phyloP scores from a whole-genome alignment of 2,888 invertebrate species.

The Pecten maximus region DNA sequence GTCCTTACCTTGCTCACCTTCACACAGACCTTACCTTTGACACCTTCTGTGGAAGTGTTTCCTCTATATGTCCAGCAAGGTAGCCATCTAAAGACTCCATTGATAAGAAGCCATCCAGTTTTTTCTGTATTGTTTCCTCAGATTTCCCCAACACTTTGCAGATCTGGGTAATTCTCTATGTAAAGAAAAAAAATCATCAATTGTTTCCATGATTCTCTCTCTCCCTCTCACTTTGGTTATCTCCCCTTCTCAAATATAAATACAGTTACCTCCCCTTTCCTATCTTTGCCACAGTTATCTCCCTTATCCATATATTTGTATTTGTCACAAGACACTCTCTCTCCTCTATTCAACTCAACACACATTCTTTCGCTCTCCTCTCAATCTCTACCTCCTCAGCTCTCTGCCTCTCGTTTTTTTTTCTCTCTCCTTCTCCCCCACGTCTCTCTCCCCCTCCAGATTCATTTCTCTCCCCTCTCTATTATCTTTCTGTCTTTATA shows the following conservation, averaged over 20 bases:
- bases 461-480: too few relatives aligned
- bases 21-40: neutral
- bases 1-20: neutral
- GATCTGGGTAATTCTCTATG: conserved; percentile 78
- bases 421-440: neutral
- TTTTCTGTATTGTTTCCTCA: conserved; percentile 76
- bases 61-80: conserved; percentile 57
- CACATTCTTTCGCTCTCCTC: too few relatives aligned
- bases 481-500: too few relatives aligned
- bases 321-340: too few relatives aligned
- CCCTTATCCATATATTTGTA: too few relatives aligned
- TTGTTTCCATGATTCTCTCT: neutral
- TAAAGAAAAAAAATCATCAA: conserved; percentile 37
- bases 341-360: too few relatives aligned
- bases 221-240: neutral
- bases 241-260: neutral
- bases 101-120: conserved; percentile 78
- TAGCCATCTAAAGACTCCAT: conserved; percentile 78
- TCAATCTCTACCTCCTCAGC: too few relatives aligned
- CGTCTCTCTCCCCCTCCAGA: too few relatives aligned
- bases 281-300: neutral
- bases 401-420: neutral
- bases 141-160: conserved; percentile 78
- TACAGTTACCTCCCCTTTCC: neutral
- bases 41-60: conserved; percentile 34